Percentiles rank a stretch among this genome's conserved stretches.
phyloP scores from a whole-genome alignment of 2,113 vertebrate genomes.

The Dendropsophus ebraccatus region DNA sequence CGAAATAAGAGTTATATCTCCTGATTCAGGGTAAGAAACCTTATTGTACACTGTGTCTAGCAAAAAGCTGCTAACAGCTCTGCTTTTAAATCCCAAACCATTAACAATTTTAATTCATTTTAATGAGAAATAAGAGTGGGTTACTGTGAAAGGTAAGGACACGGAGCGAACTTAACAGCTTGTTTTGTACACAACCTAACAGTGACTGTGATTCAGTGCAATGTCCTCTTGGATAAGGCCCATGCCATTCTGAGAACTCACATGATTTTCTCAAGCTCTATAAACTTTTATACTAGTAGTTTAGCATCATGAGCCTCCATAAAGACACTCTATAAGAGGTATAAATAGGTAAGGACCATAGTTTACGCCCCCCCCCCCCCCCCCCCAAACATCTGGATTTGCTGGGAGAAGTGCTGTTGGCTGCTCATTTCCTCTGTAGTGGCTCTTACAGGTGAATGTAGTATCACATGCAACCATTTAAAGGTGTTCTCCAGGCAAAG shows the following conservation, averaged over 20 bases:
- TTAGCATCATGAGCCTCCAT: not conserved
- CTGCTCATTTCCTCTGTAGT: not conserved
- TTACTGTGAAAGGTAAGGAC: not conserved
- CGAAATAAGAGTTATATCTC: no score
- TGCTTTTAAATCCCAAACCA: not conserved
- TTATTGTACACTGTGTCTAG: no score
- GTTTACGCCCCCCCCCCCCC: no score
- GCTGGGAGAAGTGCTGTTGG: not conserved
- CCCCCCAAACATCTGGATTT: no score
- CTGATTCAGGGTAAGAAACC: no score
- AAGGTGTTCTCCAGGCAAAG: no score
- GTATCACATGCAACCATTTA: no score
- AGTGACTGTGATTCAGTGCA: not conserved
- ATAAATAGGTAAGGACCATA: no score
- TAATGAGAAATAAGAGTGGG: not conserved
- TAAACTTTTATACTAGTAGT: not conserved
- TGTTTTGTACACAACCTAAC: conserved; percentile 3
- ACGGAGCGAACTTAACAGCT: not conserved
- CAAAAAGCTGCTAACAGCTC: no score
- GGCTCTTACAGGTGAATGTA: no score
- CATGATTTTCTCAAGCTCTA: not conserved
- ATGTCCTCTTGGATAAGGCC: not conserved
- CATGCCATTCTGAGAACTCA: conserved; percentile 10
- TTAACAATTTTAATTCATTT: not conserved
- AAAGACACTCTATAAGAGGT: no score